phyloP scores from a whole-genome alignment of 2,113 vertebrate species.

The pig (Sus scrofa) region T2T-Sscrofa CM000812.6:229358501-229359000 shows the following conservation, averaged over 20 bases:
- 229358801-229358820: background rate
- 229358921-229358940: background rate
- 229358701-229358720: background rate
- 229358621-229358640: background rate
- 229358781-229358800: background rate
- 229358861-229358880: background rate
- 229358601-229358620: background rate
- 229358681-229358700: conserved; percentile 4
- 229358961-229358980: background rate
- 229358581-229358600: background rate
- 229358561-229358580: too few relatives aligned
- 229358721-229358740: background rate
- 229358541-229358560: too few relatives aligned
- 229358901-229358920: background rate
- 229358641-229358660: background rate
- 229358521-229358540: too few relatives aligned
- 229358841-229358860: background rate
- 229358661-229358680: background rate
- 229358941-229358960: background rate
- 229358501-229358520: too few relatives aligned
- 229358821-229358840: background rate
- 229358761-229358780: background rate
- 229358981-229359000: background rate
- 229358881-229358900: background rate
- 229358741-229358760: background rate